phyloP scores from a whole-genome alignment of 2,888 invertebrate species.

The Thumatha senex region DNA sequence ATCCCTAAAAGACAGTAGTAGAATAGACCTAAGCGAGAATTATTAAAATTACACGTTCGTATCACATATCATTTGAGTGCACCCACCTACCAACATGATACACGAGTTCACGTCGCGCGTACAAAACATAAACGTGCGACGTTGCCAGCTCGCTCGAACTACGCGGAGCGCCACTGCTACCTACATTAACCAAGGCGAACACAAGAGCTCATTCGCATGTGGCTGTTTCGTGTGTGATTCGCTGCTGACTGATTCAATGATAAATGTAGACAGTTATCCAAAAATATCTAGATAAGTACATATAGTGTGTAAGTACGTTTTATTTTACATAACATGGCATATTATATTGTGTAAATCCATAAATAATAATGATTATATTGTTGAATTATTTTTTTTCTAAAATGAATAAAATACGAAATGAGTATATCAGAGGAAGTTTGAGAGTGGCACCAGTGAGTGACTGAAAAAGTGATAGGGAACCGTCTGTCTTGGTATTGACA shows the following conservation, averaged over 20 bases:
- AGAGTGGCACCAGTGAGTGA: too few species aligned
- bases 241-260: constrained; percentile 32
- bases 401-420: too few species aligned
- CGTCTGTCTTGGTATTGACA: too few species aligned
- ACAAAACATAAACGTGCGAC: constrained; percentile 49
- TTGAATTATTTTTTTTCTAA: too few species aligned
- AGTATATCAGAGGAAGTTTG: too few species aligned
- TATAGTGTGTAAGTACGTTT: not conserved
- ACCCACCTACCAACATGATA: constrained; percentile 10
- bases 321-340: not conserved
- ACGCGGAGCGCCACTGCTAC: constrained; percentile 49
- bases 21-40: not conserved
- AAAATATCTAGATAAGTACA: not conserved
- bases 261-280: constrained; percentile 22
- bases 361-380: too few species aligned
- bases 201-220: constrained; percentile 45
- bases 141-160: constrained; percentile 51
- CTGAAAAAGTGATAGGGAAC: too few species aligned
- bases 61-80: constrained; percentile 2
- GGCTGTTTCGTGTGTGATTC: constrained; percentile 34
- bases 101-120: constrained; percentile 18
- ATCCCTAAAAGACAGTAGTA: too few species aligned
- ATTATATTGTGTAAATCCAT: too few species aligned
- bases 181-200: constrained; percentile 61
- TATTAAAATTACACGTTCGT: not conserved